These are phyloP conservation scores for Sabellastarte sp. DNA, from an alignment of 2,888 invertebrate species.

Conservation along the genomic window DNA sequence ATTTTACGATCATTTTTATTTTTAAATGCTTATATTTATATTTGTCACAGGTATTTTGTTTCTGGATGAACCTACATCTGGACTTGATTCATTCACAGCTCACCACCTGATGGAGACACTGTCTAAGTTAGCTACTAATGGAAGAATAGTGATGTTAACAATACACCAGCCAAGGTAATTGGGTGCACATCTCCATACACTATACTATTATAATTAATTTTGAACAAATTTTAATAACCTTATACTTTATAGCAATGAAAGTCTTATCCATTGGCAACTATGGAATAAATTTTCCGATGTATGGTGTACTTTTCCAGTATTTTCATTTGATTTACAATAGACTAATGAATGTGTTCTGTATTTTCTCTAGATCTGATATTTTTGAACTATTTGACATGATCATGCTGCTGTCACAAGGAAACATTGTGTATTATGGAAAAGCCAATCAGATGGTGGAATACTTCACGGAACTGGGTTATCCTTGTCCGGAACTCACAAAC, in stretches of 20 bases:
- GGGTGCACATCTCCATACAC: no score
- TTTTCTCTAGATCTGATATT: constrained; percentile 73
- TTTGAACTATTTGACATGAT: constrained; percentile 92
- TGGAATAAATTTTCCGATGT: no score
- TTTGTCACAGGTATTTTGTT: constrained; percentile 73
- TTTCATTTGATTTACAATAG: no score
- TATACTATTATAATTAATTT: no score
- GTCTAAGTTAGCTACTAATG: constrained; percentile 39
- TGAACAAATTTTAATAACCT: no score
- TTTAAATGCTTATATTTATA: no score
- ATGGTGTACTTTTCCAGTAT: no score
- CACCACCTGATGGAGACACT: constrained; percentile 63
- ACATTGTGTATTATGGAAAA: constrained; percentile 70
- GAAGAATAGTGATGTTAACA: constrained; percentile 74
- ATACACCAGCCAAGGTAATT: constrained; percentile 65
- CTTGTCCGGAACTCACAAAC: constrained; percentile 94
- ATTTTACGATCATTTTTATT: no score
- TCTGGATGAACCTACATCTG: constrained; percentile 85
- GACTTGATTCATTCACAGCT: constrained; percentile 90
- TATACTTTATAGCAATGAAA: no score
- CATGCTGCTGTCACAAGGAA: constrained; percentile 77
- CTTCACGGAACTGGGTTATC: constrained; percentile 92
- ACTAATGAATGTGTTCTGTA: no score
- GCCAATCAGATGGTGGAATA: constrained; percentile 88
- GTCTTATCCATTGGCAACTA: no score